Conservation (phyloP, 2,888 invertebrate species). For the Omphaloscelis lunosa region DNA sequence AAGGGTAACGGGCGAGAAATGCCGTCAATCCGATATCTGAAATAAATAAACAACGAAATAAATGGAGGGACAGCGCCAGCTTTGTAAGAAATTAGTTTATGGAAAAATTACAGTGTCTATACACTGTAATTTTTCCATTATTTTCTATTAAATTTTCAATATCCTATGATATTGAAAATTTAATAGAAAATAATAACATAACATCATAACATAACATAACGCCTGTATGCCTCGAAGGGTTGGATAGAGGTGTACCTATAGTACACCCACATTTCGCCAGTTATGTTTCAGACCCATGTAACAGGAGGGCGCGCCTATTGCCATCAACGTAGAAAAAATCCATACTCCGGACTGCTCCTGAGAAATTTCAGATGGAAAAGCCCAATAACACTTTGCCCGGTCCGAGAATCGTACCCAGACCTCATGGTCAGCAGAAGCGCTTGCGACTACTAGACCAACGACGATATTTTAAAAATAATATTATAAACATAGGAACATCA, state of each 20-base stretch:
- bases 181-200: slow-evolving; percentile 14
- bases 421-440: background rate
- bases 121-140: too few species aligned
- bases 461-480: background rate
- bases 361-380: background rate
- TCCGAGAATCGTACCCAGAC: too few species aligned
- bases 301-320: background rate
- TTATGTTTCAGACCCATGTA: background rate
- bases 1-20: slow-evolving; percentile 67
- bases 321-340: background rate
- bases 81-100: slow-evolving; percentile 31
- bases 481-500: background rate
- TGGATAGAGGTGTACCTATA: too few species aligned
- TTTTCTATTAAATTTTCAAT: too few species aligned
- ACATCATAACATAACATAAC: background rate
- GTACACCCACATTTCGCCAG: background rate
- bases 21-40: slow-evolving; percentile 69
- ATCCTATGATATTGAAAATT: slow-evolving; percentile 34
- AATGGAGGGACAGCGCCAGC: slow-evolving; percentile 45
- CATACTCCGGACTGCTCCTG: too few species aligned
- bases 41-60: slow-evolving; percentile 72
- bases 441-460: background rate
- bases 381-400: too few species aligned
- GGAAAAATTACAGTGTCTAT: slow-evolving; percentile 15
- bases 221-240: background rate